These are phyloP conservation scores for Caenorhabditis angaria DNA, from an alignment of 2,888 invertebrate species.

Conservation along the genomic window DNA sequence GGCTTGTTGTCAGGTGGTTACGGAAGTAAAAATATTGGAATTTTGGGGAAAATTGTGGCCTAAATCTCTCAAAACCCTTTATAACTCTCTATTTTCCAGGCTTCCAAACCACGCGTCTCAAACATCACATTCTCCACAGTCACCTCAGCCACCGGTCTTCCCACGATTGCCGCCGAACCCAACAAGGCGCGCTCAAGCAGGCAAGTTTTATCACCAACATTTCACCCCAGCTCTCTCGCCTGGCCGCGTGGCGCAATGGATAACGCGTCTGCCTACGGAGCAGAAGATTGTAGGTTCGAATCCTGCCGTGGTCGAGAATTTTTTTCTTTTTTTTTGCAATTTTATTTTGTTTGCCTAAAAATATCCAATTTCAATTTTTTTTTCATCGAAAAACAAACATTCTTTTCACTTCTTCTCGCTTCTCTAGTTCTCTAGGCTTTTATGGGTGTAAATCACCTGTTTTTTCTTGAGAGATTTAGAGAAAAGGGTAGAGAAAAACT, in stretches of 20 bases:
- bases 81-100: conserved; percentile 52
- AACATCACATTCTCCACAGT: conserved; percentile 75
- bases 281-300: conserved; percentile 73
- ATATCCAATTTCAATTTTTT: conserved; percentile 1
- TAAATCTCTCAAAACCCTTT: neutral
- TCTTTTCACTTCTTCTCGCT: neutral
- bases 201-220: conserved; percentile 20
- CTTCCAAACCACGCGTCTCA: conserved; percentile 69
- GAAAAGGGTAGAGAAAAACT: too few relatives aligned
- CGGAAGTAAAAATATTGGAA: neutral
- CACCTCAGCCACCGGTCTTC: conserved; percentile 76
- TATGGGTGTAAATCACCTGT: too few relatives aligned
- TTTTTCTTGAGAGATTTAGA: neutral
- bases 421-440: too few relatives aligned
- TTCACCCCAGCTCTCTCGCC: neutral
- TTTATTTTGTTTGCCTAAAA: neutral
- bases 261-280: conserved; percentile 73
- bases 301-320: conserved; percentile 64
- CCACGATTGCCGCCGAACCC: conserved; percentile 78
- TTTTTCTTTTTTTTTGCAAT: conserved; percentile 11
- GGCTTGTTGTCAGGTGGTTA: conserved; percentile 10
- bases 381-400: conserved; percentile 1
- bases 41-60: conserved; percentile 11
- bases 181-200: conserved; percentile 72
- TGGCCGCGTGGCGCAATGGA: conserved; percentile 59